These are phyloP conservation scores for Varecia variegata DNA, from an alignment of 2,797 vertebrate genomes.

Conservation along the genomic window DNA sequence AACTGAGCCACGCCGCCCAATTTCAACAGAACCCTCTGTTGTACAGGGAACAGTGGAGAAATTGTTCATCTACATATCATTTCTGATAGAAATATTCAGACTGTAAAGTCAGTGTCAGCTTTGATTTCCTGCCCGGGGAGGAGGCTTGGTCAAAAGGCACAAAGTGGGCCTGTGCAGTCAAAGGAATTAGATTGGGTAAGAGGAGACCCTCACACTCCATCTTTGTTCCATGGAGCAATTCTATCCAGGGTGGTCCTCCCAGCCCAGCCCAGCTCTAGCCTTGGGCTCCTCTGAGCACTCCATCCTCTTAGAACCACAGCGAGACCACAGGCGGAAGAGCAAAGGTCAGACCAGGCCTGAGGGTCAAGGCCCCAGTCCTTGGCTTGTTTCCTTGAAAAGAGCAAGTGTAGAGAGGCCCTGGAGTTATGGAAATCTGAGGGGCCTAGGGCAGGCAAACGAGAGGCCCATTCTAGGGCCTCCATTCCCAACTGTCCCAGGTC, in stretches of 20 bases:
- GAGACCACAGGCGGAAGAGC: not conserved
- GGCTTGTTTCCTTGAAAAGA: not conserved
- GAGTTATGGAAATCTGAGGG: not conserved
- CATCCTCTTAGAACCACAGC: not conserved
- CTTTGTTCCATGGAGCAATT: constrained; percentile 26
- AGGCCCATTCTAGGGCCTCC: not conserved
- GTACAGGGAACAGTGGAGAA: constrained; percentile 49
- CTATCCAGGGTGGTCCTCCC: not conserved
- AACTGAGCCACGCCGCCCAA: not conserved
- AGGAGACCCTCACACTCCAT: constrained; percentile 29
- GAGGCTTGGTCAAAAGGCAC: constrained; percentile 53
- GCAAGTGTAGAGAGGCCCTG: not conserved
- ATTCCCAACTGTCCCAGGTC: not conserved
- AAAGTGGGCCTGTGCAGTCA: constrained; percentile 43
- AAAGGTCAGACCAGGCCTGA: not conserved
- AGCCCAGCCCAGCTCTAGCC: not conserved
- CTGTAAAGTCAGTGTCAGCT: constrained; percentile 57
- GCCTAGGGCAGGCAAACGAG: rapidly evolving
- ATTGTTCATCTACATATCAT: constrained; percentile 64
- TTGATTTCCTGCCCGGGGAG: constrained; percentile 63
- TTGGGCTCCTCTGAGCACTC: not conserved
- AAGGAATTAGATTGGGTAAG: not conserved
- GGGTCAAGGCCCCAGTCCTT: not conserved
- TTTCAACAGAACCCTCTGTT: constrained; percentile 66
- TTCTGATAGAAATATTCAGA: constrained; percentile 54